Evolutionary conservation across 2,113 vertebrate genomes (phyloP).

Genomic region (Heliornis fulica): DNA sequence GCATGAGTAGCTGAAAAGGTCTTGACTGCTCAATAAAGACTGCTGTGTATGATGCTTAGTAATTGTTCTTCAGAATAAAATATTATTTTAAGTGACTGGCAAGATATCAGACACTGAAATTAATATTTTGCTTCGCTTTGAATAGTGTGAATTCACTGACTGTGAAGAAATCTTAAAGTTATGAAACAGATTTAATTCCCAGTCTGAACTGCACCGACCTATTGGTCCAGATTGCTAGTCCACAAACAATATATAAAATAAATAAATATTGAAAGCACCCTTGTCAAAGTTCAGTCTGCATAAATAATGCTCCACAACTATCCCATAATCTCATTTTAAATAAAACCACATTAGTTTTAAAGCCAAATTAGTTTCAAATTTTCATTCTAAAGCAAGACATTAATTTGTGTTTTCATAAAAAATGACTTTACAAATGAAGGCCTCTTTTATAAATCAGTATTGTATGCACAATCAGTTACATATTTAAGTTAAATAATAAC

Average conservation of each 20-base stretch:
- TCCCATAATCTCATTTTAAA: neutral
- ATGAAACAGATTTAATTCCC: neutral
- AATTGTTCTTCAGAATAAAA: neutral
- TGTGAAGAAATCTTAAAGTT: neutral
- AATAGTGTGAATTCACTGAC: neutral
- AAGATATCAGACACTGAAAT: neutral
- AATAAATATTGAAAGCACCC: neutral
- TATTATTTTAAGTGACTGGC: neutral
- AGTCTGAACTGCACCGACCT: neutral
- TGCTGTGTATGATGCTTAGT: neutral
- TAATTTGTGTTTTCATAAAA: neutral
- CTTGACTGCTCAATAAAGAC: too few species aligned
- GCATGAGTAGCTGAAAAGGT: too few species aligned
- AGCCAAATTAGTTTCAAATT: neutral
- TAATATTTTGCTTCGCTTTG: neutral
- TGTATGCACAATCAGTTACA: accelerated
- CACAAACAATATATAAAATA: neutral
- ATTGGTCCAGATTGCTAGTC: neutral
- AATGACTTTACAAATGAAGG: neutral
- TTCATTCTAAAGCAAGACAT: neutral
- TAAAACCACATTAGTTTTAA: neutral
- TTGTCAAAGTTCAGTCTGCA: neutral
- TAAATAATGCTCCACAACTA: neutral
- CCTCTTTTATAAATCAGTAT: neutral
- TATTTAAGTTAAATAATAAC: neutral